Base-by-base conservation (phyloP, 2,113 vertebrate species). In the Microcebus griseorufus region DNA sequence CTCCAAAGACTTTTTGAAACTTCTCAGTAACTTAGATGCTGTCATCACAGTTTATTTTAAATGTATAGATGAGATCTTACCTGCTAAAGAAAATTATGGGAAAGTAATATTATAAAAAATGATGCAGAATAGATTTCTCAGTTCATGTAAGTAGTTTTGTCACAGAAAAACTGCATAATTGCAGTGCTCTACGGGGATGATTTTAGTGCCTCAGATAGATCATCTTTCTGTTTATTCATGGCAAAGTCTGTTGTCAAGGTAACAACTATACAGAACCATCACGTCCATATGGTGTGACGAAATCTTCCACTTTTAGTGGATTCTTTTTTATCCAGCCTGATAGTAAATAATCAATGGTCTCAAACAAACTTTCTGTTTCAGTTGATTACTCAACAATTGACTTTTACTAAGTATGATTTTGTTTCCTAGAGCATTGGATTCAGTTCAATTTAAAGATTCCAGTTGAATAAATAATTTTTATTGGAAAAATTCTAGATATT, bases 131-230 rank as follows among this genome's bases (percentile, higher is more conserved):
- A 32, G 25, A 64, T 67, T 94, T 83, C 64, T 67, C 37, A 93
- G 42, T 81, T 89, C 48, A 78, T 89, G 73, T 67, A 89, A 96
- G 20, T 62, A 95, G 48, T 85, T 90, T n/a, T 97, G 62, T 55
- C 34, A 75, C 48, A 94, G 29, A 96, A 79, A 92, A 53, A 60
- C 83, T 92, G n/a, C 29, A 73, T 89, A 94, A 93, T 92, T 95
- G 27, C 39, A 86, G 27, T 73, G 6, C 92, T 97, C 73, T 96
- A n/a, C 48, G 55, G 48, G 25, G 39, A 55, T 93, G 39, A 85
- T 90, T 42, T 97, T 93, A 97, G 86, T 69, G 53, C 20, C 4
- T 95, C 39, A 78, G 37, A 85, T 91, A 93, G 88, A 92, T 82
- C 29, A 64, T 65, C 51, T 65, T 85, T 85, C 17, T 85, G 45